Base-by-base conservation (phyloP, 2,888 invertebrate genomes). In the Pterobdella sp. region DNA sequence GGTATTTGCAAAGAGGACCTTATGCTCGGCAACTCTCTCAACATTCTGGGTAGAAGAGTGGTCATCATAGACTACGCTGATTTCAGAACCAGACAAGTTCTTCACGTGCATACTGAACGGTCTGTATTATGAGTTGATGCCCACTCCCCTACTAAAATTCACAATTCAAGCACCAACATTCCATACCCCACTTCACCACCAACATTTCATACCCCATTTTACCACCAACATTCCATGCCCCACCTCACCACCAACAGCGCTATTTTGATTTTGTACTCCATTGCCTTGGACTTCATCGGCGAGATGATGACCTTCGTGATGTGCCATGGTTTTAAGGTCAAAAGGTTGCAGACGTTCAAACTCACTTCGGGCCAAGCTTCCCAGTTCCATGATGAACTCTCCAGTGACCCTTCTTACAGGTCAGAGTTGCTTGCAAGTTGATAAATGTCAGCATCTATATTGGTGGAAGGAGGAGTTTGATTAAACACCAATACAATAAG, bases 231-330 rank as follows among this genome's bases (percentile, higher is more conserved):
- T 18, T 42, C 7, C 42, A 42, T 14, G 10, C 7, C 7, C 42
- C 42, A 42, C 42, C 42, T 42, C 42, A 35, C 36, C 66, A 35
- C 32, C 18, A 14, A 22, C 77, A 84, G 84, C 76, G 90, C 91
- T 0, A 90, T 91, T 84, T 89, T 88, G 1, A 84, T 94, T 77
- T 85, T 94, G 10, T 92, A 92, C 82, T 91, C 92, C 10, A 86
- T 89, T 74, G 87, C 88, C 10, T 85, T 90, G 32, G 85, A 87
- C 31, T 87, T 88, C 80, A 86, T 90, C 77, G 93, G 93, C 0
- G 88, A 89, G 79, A 89, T 94, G 73, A 79, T 94, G 0, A 88
- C 87, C 70, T 83, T 87, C 34, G 87, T 94, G 22, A 84, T 88
- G 79, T 86, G 88, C 68, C 78, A 77, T n/a, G 81, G 82, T 67